phyloP scores from a whole-genome alignment of 1,140 invertebrate species.

The Linepithema humile region DNA sequence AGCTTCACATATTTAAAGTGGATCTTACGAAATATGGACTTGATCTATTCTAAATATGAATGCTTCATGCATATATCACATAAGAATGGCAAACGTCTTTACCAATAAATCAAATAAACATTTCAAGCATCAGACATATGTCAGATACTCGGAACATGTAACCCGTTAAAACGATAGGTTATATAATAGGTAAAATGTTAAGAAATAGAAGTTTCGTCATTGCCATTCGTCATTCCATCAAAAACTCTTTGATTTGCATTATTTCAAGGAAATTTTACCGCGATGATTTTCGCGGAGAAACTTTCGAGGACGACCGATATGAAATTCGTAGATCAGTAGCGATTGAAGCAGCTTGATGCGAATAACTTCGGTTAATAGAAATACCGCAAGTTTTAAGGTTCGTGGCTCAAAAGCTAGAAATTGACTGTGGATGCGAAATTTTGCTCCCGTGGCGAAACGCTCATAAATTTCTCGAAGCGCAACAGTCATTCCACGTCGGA shows the following conservation, averaged over 20 bases:
- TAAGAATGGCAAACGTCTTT: not conserved
- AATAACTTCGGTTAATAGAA: conserved; percentile 33
- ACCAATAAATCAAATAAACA: not conserved
- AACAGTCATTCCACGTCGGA: conserved; percentile 7
- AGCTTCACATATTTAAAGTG: not conserved
- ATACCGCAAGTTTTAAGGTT: not conserved
- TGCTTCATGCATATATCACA: conserved; percentile 12
- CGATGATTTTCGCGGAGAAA: not conserved
- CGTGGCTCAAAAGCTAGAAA: conserved; percentile 14
- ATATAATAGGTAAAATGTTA: no score
- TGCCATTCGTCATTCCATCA: no score
- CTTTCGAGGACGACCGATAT: not conserved
- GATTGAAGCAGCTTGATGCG: not conserved
- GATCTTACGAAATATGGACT: conserved; percentile 9
- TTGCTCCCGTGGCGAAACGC: not conserved
- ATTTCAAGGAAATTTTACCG: not conserved
- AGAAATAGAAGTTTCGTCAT: no score
- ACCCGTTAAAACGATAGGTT: not conserved
- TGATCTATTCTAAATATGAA: not conserved
- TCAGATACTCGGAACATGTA: not conserved
- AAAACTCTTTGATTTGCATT: not conserved
- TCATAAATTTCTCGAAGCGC: conserved; percentile 21
- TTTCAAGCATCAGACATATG: not conserved
- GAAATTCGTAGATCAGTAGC: not conserved
- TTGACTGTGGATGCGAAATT: not conserved